Evolutionary conservation across 2,113 vertebrate species (phyloP).

Genomic region (Sinocyclocheilus anophthalmus): DNA sequence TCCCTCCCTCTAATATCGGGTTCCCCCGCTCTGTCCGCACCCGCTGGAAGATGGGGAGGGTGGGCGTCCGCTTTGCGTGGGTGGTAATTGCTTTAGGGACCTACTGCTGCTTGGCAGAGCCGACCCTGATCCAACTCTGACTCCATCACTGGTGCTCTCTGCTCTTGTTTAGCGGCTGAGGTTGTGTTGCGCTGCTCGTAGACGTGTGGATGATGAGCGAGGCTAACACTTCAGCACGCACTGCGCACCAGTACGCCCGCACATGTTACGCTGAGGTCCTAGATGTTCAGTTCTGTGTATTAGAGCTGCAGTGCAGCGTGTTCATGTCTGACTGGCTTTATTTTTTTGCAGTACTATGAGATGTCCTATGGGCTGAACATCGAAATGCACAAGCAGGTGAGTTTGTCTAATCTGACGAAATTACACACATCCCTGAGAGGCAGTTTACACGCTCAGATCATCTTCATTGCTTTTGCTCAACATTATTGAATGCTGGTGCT

Average conservation of each 20-base stretch:
- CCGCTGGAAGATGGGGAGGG: conserved; percentile 31
- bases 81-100: conserved; percentile 80
- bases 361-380: conserved; percentile 90
- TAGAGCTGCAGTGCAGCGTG: neutral
- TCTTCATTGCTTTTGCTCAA: neutral
- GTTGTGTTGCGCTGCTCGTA: neutral
- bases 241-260: neutral
- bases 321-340: neutral
- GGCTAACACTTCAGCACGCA: neutral
- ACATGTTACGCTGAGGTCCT: neutral
- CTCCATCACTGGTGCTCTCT: conserved; percentile 17
- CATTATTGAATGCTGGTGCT: neutral
- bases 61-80: conserved; percentile 34
- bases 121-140: neutral
- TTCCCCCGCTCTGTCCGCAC: conserved; percentile 66
- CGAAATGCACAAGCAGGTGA: conserved; percentile 87
- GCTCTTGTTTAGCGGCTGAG: conserved; percentile 27
- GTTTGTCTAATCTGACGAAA: neutral
- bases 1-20: conserved; percentile 74
- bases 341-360: conserved; percentile 79
- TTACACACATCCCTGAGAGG: neutral
- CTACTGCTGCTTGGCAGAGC: conserved; percentile 60
- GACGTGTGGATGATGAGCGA: conserved; percentile 2
- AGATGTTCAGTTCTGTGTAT: neutral
- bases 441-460: neutral